Percentiles rank a stretch among this genome's conserved stretches.
These are phyloP conservation scores for Leucophenga montana DNA, from an alignment of 2,888 invertebrate genomes.

Conservation along the genomic window DNA sequence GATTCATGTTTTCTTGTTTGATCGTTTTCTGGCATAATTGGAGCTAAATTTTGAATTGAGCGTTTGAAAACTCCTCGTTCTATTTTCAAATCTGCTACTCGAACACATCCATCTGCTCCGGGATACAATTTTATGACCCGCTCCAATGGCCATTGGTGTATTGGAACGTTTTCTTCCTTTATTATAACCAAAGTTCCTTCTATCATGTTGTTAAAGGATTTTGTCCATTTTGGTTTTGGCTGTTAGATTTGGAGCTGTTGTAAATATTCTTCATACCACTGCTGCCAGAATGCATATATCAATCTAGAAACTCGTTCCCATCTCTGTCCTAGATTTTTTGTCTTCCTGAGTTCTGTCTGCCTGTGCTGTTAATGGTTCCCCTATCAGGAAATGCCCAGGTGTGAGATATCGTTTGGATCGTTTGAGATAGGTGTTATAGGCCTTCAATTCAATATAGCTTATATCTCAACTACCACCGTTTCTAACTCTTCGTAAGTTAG, in stretches of 20 bases:
- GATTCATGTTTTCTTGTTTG: no score
- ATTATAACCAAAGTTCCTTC: neutral
- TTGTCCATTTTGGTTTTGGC: neutral
- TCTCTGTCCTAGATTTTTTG: neutral
- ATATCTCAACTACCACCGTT: slow-evolving; percentile 46
- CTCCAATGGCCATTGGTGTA: neutral
- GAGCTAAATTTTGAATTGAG: neutral
- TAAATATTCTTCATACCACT: neutral
- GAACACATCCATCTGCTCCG: neutral
- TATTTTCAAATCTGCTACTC: neutral
- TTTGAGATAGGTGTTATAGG: slow-evolving; percentile 45
- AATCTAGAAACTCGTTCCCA: neutral
- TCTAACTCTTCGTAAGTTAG: slow-evolving; percentile 54
- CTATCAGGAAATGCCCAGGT: slow-evolving; percentile 12
- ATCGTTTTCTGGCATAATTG: no score
- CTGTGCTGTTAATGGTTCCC: neutral
- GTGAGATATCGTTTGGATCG: slow-evolving; percentile 40
- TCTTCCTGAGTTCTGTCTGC: neutral
- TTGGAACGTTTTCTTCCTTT: neutral
- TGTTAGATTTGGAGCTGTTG: slow-evolving; percentile 4
- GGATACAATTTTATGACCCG: neutral
- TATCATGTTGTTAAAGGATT: neutral
- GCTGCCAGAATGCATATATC: neutral
- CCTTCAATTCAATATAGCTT: slow-evolving; percentile 52
- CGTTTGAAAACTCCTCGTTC: neutral